phyloP scores from a whole-genome alignment of 2,113 vertebrate genomes.

The Nipponia nippon region DNA sequence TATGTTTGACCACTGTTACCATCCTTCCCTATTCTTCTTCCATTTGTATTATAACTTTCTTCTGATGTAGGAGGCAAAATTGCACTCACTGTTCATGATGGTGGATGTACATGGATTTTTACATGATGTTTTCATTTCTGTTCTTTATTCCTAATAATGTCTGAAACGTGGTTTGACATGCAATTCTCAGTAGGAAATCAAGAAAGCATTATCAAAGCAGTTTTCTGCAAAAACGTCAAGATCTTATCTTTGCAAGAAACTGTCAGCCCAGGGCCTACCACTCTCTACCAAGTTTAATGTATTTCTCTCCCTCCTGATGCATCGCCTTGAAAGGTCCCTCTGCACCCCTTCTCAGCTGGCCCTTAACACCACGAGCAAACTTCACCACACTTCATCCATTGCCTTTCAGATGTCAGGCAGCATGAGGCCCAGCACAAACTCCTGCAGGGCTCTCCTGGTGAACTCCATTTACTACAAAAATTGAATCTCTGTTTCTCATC shows the following conservation, averaged over 20 bases:
- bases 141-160: not conserved
- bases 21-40: not conserved
- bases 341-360: not conserved
- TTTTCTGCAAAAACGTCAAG: not conserved
- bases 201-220: not conserved
- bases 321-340: not conserved
- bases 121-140: not conserved
- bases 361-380: not conserved
- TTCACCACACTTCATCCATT: not conserved
- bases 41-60: not conserved
- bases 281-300: not conserved
- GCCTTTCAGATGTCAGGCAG: not conserved
- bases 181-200: not conserved
- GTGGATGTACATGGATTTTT: not conserved
- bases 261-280: not conserved
- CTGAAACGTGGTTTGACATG: not conserved
- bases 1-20: not conserved
- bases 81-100: not conserved
- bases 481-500: not conserved
- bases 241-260: not conserved
- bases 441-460: not conserved
- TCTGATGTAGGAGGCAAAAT: not conserved
- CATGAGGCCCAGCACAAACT: not conserved
- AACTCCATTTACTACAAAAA: not conserved
- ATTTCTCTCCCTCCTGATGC: not conserved